Percentiles rank a stretch among this genome's conserved stretches.
Conservation (phyloP, 2,888 invertebrate genomes). For the Sinodicranocentrus sp. region DNA sequence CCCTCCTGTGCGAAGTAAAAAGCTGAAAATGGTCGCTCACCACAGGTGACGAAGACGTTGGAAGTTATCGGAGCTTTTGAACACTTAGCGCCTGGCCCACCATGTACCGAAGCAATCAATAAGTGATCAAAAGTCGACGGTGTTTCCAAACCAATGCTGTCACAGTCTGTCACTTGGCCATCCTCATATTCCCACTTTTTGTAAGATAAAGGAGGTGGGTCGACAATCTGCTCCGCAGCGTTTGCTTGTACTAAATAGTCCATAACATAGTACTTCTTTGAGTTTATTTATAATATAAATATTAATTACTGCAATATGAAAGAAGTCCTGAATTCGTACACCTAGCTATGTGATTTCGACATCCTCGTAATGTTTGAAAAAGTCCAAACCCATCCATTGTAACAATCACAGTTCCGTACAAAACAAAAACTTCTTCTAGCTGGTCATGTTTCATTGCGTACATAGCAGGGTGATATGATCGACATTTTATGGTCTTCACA, state of each 20-base stretch:
- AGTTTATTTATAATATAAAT: too few relatives aligned
- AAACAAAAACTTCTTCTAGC: constrained; percentile 86
- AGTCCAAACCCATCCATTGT: constrained; percentile 87
- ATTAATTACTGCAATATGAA: too few relatives aligned
- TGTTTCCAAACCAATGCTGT: constrained; percentile 85
- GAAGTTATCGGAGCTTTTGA: constrained; percentile 70
- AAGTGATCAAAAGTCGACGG: constrained; percentile 92
- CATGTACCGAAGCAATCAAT: constrained; percentile 87
- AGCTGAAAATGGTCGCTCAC: constrained; percentile 90
- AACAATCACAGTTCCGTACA: constrained; percentile 86
- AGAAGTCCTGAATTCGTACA: too few relatives aligned
- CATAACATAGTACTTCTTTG: too few relatives aligned
- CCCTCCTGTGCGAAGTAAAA: constrained; percentile 96
- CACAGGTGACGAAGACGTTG: constrained; percentile 82
- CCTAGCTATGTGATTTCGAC: constrained; percentile 88
- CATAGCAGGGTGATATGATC: constrained; percentile 82
- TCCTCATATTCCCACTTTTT: constrained; percentile 93
- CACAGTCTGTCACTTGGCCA: constrained; percentile 87
- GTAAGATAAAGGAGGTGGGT: constrained; percentile 84
- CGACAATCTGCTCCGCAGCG: constrained; percentile 81
- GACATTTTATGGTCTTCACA: constrained; percentile 88
- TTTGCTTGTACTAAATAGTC: constrained; percentile 86
- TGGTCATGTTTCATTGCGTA: constrained; percentile 78
- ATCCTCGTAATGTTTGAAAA: constrained; percentile 88
- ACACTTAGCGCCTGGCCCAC: constrained; percentile 85